Evolutionary conservation across 2,113 vertebrate genomes (phyloP).

Genomic region (Oryzias celebensis): DNA sequence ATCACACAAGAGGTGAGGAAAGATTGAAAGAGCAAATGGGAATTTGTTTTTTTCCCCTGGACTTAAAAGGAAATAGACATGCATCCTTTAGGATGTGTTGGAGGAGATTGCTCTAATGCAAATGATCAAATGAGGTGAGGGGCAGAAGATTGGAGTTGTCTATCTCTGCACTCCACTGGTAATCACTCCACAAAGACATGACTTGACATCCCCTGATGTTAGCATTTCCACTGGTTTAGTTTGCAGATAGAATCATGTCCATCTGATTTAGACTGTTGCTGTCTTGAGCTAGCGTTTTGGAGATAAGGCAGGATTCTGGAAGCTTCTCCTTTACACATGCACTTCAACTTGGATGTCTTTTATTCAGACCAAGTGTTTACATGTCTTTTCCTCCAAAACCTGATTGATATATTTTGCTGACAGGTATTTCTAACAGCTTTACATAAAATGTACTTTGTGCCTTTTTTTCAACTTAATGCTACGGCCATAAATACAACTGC

Average conservation of each 20-base stretch:
- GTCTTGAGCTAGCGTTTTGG: conserved; percentile 15
- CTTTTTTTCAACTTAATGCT: neutral
- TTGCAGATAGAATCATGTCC: conserved; percentile 23
- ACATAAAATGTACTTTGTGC: neutral
- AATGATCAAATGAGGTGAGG: too few relatives aligned
- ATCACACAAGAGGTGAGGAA: conserved; percentile 86
- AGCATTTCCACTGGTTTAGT: conserved; percentile 29
- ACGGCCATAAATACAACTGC: too few relatives aligned
- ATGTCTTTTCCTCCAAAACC: neutral
- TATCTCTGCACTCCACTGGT: too few relatives aligned
- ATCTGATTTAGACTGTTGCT: conserved; percentile 28
- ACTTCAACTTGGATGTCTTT: conserved; percentile 2
- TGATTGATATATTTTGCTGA: conserved; percentile 7
- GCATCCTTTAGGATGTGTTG: neutral
- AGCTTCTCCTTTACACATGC: conserved; percentile 12
- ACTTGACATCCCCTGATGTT: conserved; percentile 17
- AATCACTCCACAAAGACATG: too few relatives aligned
- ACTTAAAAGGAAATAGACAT: conserved; percentile 6
- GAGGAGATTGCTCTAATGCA: neutral
- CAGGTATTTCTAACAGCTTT: neutral
- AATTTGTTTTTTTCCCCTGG: conserved; percentile 21
- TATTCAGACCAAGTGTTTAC: conserved; percentile 15
- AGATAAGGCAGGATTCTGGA: conserved; percentile 13
- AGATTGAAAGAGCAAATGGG: conserved; percentile 20
- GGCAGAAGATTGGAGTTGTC: too few relatives aligned